phyloP scores from a whole-genome alignment of 2,888 invertebrate genomes.

The Tricholauxania praeusta region DNA sequence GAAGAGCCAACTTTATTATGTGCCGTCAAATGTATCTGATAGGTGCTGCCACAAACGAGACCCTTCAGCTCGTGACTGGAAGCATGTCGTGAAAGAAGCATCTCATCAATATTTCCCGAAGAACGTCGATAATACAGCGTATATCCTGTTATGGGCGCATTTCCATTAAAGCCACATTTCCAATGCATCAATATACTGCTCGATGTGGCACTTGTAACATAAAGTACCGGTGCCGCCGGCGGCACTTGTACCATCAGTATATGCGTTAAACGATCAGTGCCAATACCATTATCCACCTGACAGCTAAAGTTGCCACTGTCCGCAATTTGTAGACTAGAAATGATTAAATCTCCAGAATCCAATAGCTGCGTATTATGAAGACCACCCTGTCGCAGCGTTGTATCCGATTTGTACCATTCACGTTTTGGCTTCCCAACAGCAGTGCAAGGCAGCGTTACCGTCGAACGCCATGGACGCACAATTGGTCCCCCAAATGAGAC shows the following conservation, averaged over 20 bases:
- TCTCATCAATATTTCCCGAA: slow-evolving; percentile 76
- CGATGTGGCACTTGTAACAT: slow-evolving; percentile 81
- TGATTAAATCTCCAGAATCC: slow-evolving; percentile 75
- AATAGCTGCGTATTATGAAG: slow-evolving; percentile 74
- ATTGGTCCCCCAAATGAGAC: slow-evolving; percentile 78
- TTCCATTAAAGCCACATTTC: slow-evolving; percentile 79
- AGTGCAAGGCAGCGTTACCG: slow-evolving; percentile 74
- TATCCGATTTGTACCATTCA: slow-evolving; percentile 75
- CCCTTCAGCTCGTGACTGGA: slow-evolving; percentile 78
- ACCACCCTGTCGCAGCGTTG: slow-evolving; percentile 72
- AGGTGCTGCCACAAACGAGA: slow-evolving; percentile 78
- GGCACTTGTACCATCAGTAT: slow-evolving; percentile 80
- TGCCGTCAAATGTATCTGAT: slow-evolving; percentile 78
- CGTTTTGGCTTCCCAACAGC: slow-evolving; percentile 76
- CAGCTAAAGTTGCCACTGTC: slow-evolving; percentile 81
- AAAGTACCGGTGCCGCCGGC: slow-evolving; percentile 79
- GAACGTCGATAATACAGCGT: slow-evolving; percentile 76
- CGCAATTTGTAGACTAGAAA: slow-evolving; percentile 74
- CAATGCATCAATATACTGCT: slow-evolving; percentile 81
- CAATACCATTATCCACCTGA: slow-evolving; percentile 76
- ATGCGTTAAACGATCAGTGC: slow-evolving; percentile 76
- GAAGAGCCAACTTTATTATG: slow-evolving; percentile 81
- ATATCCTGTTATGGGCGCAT: slow-evolving; percentile 77
- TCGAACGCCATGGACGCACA: slow-evolving; percentile 76
- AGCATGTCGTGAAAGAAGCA: slow-evolving; percentile 75